Percentiles rank a stretch among this genome's conserved stretches.
Evolutionary conservation across 2,113 vertebrate species (phyloP).

Genomic region (Alosa alosa): DNA sequence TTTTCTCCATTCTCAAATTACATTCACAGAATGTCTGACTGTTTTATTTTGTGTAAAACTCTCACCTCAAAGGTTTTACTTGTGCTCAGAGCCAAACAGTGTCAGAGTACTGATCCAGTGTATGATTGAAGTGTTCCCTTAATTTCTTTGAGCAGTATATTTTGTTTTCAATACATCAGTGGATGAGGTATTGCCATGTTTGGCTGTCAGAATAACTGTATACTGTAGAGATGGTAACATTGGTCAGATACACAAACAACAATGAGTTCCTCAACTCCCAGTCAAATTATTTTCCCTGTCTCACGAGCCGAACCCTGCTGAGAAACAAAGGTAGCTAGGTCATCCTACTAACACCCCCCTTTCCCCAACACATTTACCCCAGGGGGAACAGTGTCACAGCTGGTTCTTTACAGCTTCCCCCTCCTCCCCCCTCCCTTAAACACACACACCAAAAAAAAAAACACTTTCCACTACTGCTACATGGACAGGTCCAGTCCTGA

Average conservation of each 20-base stretch:
- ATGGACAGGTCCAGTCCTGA: not conserved
- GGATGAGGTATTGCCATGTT: too few species aligned
- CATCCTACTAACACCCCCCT: not conserved
- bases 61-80: too few species aligned
- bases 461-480: not conserved
- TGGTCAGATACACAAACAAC: not conserved
- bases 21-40: too few species aligned
- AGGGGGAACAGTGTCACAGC: slow-evolving; percentile 53
- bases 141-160: not conserved
- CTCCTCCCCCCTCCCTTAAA: not conserved
- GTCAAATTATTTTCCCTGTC: not conserved
- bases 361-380: slow-evolving; percentile 7
- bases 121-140: too few species aligned
- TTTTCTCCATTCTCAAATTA: too few species aligned
- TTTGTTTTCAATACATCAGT: not conserved
- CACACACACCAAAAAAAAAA: not conserved
- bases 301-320: not conserved
- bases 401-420: slow-evolving; percentile 49
- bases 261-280: not conserved
- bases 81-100: too few species aligned
- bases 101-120: too few species aligned
- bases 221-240: not conserved
- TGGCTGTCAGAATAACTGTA: not conserved
- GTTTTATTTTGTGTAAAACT: too few species aligned
- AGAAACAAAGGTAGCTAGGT: not conserved